These are phyloP conservation scores for Okapia johnstoni DNA, from an alignment of 2,113 vertebrate genomes.

Conservation along the genomic window DNA sequence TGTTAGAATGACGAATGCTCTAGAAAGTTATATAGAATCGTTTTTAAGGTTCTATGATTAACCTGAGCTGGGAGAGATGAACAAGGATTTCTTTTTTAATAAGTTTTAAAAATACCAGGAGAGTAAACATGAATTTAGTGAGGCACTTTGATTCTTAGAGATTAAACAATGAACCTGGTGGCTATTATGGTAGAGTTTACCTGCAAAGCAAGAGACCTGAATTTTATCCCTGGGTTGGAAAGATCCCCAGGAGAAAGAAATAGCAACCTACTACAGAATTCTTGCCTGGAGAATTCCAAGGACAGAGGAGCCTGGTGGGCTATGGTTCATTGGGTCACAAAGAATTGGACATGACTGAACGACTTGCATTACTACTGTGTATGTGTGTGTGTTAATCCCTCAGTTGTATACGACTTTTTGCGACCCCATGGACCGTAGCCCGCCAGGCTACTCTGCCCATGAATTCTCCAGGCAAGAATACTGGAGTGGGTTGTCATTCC, in stretches of 20 bases:
- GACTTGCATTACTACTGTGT: background rate
- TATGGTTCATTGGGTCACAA: background rate
- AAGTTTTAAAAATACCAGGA: background rate
- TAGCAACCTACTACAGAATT: background rate
- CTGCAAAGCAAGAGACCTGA: background rate
- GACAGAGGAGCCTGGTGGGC: background rate
- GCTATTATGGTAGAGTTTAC: background rate
- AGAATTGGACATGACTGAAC: background rate
- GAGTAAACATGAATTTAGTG: background rate
- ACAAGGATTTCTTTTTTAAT: background rate
- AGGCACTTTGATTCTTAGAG: background rate
- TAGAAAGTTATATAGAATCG: background rate
- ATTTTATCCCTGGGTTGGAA: background rate
- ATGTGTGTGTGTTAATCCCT: background rate
- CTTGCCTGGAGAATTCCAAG: background rate
- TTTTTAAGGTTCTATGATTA: background rate
- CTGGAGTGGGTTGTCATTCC: background rate
- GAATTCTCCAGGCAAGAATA: background rate
- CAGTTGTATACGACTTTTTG: background rate
- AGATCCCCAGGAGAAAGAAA: background rate
- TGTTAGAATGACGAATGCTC: background rate
- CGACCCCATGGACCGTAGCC: background rate
- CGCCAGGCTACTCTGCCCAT: background rate
- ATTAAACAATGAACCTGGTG: background rate
- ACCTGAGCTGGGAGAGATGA: background rate